Conservation (phyloP, 1,140 invertebrate genomes). For the Pogonus chalceus region DNA sequence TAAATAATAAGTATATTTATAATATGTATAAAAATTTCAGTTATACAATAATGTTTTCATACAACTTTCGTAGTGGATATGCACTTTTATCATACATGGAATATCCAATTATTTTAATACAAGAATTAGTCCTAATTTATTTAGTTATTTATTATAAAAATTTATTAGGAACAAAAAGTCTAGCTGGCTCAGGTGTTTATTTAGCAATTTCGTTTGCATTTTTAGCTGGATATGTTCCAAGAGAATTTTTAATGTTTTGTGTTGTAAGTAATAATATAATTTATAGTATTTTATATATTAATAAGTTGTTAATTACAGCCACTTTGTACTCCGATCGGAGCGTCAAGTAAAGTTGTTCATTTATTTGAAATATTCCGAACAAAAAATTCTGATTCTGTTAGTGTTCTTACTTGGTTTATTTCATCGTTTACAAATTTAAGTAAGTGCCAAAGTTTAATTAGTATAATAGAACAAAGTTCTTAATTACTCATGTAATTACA, state of each 20-base stretch:
- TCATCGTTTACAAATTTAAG: slow-evolving; percentile 56
- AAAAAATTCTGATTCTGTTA: slow-evolving; percentile 52
- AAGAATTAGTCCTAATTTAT: slow-evolving; percentile 56
- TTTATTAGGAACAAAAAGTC: slow-evolving; percentile 35
- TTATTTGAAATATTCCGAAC: slow-evolving; percentile 49
- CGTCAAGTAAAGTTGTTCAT: slow-evolving; percentile 57
- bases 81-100: slow-evolving; percentile 59
- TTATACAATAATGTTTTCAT: slow-evolving; percentile 57
- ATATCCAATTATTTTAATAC: slow-evolving; percentile 57
- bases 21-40: slow-evolving; percentile 35
- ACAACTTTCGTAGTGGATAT: slow-evolving; percentile 59
- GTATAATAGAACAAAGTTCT: neutral
- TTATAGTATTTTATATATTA: slow-evolving; percentile 15
- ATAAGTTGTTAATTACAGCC: slow-evolving; percentile 42
- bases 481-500: neutral
- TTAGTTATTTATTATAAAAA: slow-evolving; percentile 51
- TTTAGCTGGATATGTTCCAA: slow-evolving; percentile 41
- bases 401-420: slow-evolving; percentile 55
- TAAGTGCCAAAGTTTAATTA: slow-evolving; percentile 36
- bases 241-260: slow-evolving; percentile 43
- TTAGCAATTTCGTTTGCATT: slow-evolving; percentile 38
- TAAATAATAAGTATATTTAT: slow-evolving; percentile 24
- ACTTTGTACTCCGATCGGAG: slow-evolving; percentile 56
- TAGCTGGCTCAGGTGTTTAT: slow-evolving; percentile 38
- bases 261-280: slow-evolving; percentile 43